phyloP scores from a whole-genome alignment of 2,888 invertebrate genomes.

The Acronicta alni region DNA sequence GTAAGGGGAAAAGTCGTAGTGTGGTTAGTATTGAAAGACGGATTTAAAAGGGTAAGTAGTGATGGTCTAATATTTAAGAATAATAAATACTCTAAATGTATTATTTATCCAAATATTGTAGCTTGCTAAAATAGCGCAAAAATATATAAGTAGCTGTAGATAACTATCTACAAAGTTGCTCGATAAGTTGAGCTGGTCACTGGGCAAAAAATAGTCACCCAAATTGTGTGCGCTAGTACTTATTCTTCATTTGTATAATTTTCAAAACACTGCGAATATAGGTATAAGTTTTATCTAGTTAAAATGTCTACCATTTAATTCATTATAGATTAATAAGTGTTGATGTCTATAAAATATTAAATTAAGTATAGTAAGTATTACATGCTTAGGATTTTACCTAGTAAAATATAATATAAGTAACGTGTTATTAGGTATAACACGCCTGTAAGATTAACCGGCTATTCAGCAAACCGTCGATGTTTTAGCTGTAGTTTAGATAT shows the following conservation, averaged over 20 bases:
- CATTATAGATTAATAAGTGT: neutral
- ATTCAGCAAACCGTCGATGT: conserved; percentile 86
- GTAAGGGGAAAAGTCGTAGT: conserved; percentile 12
- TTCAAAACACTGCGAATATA: too few species aligned
- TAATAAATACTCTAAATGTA: neutral
- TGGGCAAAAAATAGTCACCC: conserved; percentile 31
- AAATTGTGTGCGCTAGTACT: conserved; percentile 2
- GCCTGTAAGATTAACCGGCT: conserved; percentile 51
- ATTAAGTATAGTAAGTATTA: neutral
- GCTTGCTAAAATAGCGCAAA: conserved; percentile 4
- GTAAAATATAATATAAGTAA: neutral
- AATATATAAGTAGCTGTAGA: neutral
- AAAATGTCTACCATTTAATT: too few species aligned
- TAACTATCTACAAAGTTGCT: neutral
- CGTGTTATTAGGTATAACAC: conserved; percentile 11
- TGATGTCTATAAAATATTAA: neutral
- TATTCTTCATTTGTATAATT: neutral
- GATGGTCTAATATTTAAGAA: conserved; percentile 21
- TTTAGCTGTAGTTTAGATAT: conserved; percentile 71
- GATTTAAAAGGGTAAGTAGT: conserved; percentile 43
- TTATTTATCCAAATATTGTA: conserved; percentile 9
- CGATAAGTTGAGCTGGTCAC: conserved; percentile 24
- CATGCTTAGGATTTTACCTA: neutral
- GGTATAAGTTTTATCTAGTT: too few species aligned
- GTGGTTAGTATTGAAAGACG: conserved; percentile 27